These are phyloP conservation scores for Aleiodes leptofemur DNA, from an alignment of 2,888 invertebrate genomes.

Conservation along the genomic window DNA sequence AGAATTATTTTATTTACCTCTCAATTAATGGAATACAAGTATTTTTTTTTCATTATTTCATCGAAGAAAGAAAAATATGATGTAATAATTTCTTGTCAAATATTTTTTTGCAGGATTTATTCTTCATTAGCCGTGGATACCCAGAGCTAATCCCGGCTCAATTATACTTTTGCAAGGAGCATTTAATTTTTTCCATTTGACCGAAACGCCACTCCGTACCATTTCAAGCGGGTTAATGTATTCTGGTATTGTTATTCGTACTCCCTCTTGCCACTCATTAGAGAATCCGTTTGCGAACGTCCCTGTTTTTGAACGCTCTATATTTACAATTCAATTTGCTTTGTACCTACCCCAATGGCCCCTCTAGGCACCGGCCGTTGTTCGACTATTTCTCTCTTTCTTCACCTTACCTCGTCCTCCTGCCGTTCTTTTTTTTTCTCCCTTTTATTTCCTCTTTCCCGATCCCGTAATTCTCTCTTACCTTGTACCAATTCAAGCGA, in stretches of 20 bases:
- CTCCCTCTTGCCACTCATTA: slow-evolving; percentile 64
- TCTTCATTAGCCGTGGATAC: slow-evolving; percentile 57
- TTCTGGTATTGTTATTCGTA: slow-evolving; percentile 68
- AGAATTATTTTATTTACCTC: no score
- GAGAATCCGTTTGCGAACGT: slow-evolving; percentile 65
- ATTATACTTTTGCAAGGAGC: slow-evolving; percentile 57
- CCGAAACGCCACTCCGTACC: slow-evolving; percentile 51
- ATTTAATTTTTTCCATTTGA: slow-evolving; percentile 53
- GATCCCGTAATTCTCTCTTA: slow-evolving; percentile 15
- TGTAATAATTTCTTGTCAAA: slow-evolving; percentile 29
- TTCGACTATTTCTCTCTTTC: slow-evolving; percentile 30
- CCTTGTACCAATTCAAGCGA: slow-evolving; percentile 34
- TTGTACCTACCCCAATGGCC: slow-evolving; percentile 55
- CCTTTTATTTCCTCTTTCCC: slow-evolving; percentile 12
- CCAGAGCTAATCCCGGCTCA: slow-evolving; percentile 58
- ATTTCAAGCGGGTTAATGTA: slow-evolving; percentile 62
- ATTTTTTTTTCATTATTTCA: slow-evolving; percentile 30
- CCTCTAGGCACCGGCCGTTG: slow-evolving; percentile 44
- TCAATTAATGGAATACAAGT: no score
- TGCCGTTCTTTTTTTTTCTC: slow-evolving; percentile 11
- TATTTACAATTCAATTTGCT: slow-evolving; percentile 71
- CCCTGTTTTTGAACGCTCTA: slow-evolving; percentile 67
- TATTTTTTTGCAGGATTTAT: slow-evolving; percentile 49
- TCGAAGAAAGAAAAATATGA: slow-evolving; percentile 33
- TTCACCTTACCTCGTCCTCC: slow-evolving; percentile 35